These are phyloP conservation scores for Macropus fuliginosus DNA, from an alignment of 2,797 vertebrate species.

Conservation along the genomic window DNA sequence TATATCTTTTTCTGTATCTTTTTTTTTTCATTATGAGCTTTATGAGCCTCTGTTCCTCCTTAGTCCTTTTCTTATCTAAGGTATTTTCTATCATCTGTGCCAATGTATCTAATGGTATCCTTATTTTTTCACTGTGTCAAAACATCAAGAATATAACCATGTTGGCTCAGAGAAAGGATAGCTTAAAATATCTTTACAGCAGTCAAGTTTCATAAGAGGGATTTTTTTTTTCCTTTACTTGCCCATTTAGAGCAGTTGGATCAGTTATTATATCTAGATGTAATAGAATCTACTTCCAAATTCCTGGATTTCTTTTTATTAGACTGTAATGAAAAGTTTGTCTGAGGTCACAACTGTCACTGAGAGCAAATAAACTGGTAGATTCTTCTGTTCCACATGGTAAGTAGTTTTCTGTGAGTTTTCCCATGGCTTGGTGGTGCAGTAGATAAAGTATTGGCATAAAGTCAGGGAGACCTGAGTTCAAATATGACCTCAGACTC, in stretches of 20 bases:
- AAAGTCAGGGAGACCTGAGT: neutral
- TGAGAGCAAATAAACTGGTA: slow-evolving; percentile 7
- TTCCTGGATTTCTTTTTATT: slow-evolving; percentile 58
- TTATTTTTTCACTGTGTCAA: slow-evolving; percentile 35
- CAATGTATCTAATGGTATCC: neutral
- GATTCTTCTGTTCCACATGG: neutral
- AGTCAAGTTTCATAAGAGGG: slow-evolving; percentile 35
- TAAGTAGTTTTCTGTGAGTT: neutral
- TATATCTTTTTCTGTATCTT: neutral
- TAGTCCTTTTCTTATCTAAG: neutral
- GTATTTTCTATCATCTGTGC: neutral
- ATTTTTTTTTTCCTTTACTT: neutral
- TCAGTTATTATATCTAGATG: slow-evolving; percentile 25
- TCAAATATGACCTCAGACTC: neutral
- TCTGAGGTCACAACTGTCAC: slow-evolving; percentile 5
- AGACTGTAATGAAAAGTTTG: slow-evolving; percentile 53
- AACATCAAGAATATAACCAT: neutral
- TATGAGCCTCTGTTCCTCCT: neutral
- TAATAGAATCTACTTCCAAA: slow-evolving; percentile 41
- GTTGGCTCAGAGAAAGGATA: slow-evolving; percentile 1
- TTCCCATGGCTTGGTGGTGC: neutral
- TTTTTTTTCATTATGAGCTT: neutral
- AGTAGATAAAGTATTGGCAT: neutral
- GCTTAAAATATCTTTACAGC: neutral
- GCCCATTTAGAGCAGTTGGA: slow-evolving; percentile 24